Evolutionary conservation across 2,797 vertebrate genomes (phyloP), one percentile per base, ranked within the genome.

Genomic region (Rhyacichthys aspro): DNA sequence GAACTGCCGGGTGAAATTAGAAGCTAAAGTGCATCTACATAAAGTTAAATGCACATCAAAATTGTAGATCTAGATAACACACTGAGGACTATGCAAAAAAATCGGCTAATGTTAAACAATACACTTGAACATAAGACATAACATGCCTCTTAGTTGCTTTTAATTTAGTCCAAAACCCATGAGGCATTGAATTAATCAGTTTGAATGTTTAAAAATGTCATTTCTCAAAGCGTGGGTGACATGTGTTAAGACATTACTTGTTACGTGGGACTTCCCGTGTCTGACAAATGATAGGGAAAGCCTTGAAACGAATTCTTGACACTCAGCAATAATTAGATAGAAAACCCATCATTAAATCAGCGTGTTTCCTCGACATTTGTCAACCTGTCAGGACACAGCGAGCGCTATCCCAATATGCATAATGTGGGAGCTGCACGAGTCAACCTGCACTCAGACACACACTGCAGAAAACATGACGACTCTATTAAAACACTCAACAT

Each of bases 341-440:
- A 84, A 81, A 86, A 87, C 67, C 81, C 73, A 72, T 84, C 69
- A 88, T 86, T 83, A 86, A 80, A 89, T 88, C 84, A 76, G 65
- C 9, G 38, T 63, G 75, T 79, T 79, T 87, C 70, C 61, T 60
- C 1, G 46, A 66, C 85, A 90, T 90, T 86, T 85, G 84, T 91
- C 90, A 90, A 78, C 73, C 78, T 90, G 87, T 88, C 89, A 88
- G 69, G 52, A 70, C 72, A 19, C 83, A 79, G 81, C 60, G 14
- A 71, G 82, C 1, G 67, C 72, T 67, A 55, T 66, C 17, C 14
- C 43, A 72, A 59, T 67, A 47, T 78, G 55, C 68, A 79, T 78
- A 78, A 75, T 70, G 56, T 54, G 32, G 57, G 67, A 66, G 33
- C 72, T 74, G 75, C 71, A 8, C 28, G 57, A 76, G 61, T 19